Evolutionary conservation across 1,140 invertebrate genomes (phyloP).

Genomic region (Aphaenogaster rudis): DNA sequence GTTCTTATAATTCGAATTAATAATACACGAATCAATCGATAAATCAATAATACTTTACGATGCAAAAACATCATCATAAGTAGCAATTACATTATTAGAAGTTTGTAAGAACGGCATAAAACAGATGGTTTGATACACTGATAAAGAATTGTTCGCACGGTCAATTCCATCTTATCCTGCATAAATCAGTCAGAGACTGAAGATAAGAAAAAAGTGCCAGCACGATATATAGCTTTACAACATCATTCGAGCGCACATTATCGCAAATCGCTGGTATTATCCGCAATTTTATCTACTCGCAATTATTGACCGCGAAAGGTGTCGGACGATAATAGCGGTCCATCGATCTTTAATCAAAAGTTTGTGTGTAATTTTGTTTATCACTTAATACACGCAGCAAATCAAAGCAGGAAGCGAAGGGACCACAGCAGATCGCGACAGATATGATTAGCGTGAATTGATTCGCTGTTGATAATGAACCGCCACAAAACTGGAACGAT

Average conservation of each 20-base stretch:
- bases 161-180: too few species aligned
- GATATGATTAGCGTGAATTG: slow-evolving; percentile 12
- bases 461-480: neutral
- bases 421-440: neutral
- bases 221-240: neutral
- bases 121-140: neutral
- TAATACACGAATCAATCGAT: neutral
- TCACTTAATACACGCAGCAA: slow-evolving; percentile 19
- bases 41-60: neutral
- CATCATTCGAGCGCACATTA: neutral
- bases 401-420: neutral
- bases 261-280: slow-evolving; percentile 4
- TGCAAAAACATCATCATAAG: neutral
- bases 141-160: neutral
- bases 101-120: neutral
- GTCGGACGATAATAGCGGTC: slow-evolving; percentile 8
- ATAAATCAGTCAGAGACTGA: neutral
- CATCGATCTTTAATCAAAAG: slow-evolving; percentile 16
- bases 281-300: neutral
- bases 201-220: neutral
- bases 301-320: slow-evolving; percentile 37
- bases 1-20: neutral
- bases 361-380: slow-evolving; percentile 38
- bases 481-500: neutral
- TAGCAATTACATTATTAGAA: neutral